Percentiles rank a stretch among this genome's conserved stretches.
These are phyloP conservation scores for Prietella phreatophila DNA, from an alignment of 2,113 vertebrate genomes.

Conservation along the genomic window DNA sequence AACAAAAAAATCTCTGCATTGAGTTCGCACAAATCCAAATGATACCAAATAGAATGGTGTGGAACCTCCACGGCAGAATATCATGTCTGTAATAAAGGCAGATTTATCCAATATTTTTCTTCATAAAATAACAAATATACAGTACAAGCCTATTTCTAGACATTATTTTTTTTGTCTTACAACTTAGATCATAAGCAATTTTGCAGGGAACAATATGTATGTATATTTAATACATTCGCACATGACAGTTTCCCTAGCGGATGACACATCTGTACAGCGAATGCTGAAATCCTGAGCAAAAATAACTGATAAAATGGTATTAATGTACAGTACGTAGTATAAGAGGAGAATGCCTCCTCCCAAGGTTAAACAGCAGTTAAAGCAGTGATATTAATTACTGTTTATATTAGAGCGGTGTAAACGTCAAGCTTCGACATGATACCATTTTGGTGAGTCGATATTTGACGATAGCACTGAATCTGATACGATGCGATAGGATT, in stretches of 20 bases:
- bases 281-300: background rate
- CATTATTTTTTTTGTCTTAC: too few relatives aligned
- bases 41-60: slow-evolving; percentile 65
- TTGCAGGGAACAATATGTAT: background rate
- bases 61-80: slow-evolving; percentile 57
- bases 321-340: background rate
- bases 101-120: background rate
- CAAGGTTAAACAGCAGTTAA: background rate
- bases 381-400: background rate
- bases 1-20: slow-evolving; percentile 45
- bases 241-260: background rate
- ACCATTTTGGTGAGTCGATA: background rate
- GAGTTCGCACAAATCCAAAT: slow-evolving; percentile 59
- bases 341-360: background rate
- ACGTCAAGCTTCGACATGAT: background rate
- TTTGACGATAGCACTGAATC: background rate
- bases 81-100: background rate
- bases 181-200: background rate
- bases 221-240: background rate
- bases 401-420: background rate
- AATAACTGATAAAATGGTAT: background rate
- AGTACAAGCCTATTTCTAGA: slow-evolving; percentile 21
- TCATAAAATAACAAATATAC: background rate
- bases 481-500: background rate
- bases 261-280: background rate